phyloP scores from a whole-genome alignment of 2,113 vertebrate genomes.

The Chaetops frenatus region DNA sequence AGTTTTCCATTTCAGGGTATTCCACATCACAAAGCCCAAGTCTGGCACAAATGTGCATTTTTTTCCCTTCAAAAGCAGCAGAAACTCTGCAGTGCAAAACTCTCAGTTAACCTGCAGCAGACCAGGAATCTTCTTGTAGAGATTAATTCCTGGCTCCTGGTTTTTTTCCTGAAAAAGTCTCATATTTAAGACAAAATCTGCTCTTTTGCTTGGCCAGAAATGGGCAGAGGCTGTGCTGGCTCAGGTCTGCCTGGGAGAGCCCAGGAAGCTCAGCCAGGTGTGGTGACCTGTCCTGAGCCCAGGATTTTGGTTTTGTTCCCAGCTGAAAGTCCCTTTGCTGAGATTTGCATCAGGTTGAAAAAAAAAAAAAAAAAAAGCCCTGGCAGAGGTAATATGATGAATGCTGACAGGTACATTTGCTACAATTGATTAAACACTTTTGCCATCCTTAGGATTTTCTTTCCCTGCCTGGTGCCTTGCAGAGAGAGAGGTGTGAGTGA shows the following conservation, averaged over 20 bases:
- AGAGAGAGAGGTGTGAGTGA: constrained; percentile 69
- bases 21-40: background rate
- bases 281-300: background rate
- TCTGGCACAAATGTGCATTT: background rate
- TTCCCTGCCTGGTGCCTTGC: constrained; percentile 37
- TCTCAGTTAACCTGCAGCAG: background rate
- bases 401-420: constrained; percentile 60
- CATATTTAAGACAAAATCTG: background rate
- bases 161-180: background rate
- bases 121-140: background rate
- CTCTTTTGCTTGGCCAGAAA: background rate
- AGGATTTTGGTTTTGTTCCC: background rate
- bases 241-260: background rate
- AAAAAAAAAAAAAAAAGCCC: background rate
- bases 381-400: constrained; percentile 24
- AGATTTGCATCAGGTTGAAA: constrained; percentile 3
- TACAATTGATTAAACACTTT: constrained; percentile 61
- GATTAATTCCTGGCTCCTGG: background rate
- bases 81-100: background rate
- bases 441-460: constrained; percentile 50
- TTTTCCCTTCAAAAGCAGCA: background rate
- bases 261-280: background rate
- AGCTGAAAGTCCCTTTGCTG: background rate
- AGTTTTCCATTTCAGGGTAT: background rate
- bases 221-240: background rate